Base-by-base conservation (phyloP, 2,888 invertebrate species). In the Xanthia icteritia region DNA sequence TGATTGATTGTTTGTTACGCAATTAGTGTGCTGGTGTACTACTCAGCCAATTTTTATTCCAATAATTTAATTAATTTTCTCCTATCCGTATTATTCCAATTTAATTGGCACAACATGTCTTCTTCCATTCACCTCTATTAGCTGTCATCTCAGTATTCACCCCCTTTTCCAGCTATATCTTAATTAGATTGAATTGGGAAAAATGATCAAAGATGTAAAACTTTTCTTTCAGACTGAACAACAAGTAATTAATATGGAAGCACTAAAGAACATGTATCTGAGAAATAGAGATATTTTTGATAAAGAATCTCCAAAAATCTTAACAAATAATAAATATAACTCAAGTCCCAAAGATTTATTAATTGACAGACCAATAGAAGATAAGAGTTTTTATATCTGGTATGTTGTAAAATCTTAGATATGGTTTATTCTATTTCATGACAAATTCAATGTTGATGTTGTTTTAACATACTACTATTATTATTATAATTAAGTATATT, bases 251-350 rank as follows among this genome's bases (percentile, higher is more conserved):
- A 94, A 95, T 84, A 92, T 97, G 69, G 92, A 95, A 66, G 94
- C 95, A 76, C 91, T 98, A 60, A 95, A 96, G 88, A 91, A 97
- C 56, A 93, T 98, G 64, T 98, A 98, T 90, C 87, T 92, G 58
- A 95, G 94, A 87, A 97, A 98, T 91, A 95, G 95, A 90, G 90
- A 97, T 68, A 92, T 97, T 84, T 97, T 98, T 91, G 95, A 97
- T 89, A 96, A 95, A 89, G 97, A 98, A 90, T 97, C 98, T 77
- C 95, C 97, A 65, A 97, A 97, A 90, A 96, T 98, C 64, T 92
- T 97, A 31, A 90, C 91, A 27, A 94, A 94, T 84, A 93, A 94
- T 79, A 94, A 95, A 85, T 89, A 92, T 84, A 94, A 93, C 63
- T 93, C 88, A 86, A 93, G 93, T 70, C 96, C 97, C 67, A 89